Conservation (phyloP, 2,888 invertebrate species). For the Spodoptera exigua region DNA sequence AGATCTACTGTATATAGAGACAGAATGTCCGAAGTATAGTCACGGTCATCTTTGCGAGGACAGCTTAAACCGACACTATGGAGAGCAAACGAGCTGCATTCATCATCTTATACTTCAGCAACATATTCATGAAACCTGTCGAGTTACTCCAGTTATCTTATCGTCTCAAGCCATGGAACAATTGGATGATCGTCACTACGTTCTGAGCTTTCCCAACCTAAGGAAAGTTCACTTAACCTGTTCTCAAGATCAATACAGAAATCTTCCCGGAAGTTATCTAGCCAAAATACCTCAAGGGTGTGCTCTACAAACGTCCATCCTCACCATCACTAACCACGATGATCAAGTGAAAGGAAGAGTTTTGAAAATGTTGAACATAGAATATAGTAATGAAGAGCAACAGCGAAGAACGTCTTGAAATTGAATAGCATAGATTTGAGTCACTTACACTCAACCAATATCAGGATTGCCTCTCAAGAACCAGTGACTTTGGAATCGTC, state of each 20-base stretch:
- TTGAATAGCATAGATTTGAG: constrained; percentile 7
- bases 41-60: constrained; percentile 40
- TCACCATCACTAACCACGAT: constrained; percentile 9
- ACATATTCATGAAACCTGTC: not conserved
- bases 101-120: too few species aligned
- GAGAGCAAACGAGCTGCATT: too few species aligned
- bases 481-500: constrained; percentile 3
- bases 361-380: constrained; percentile 12
- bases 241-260: constrained; percentile 14
- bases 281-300: constrained; percentile 7
- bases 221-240: constrained; percentile 15
- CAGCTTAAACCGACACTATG: not conserved
- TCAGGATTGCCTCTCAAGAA: not conserved
- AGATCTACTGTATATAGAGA: constrained; percentile 40
- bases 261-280: constrained; percentile 8
- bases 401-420: constrained; percentile 4
- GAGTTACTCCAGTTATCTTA: constrained; percentile 1
- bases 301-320: constrained; percentile 5
- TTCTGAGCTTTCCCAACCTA: constrained; percentile 12
- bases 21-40: constrained; percentile 44
- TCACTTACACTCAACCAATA: constrained; percentile 6
- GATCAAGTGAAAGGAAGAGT: constrained; percentile 10
- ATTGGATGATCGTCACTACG: constrained; percentile 10
- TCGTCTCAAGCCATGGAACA: constrained; percentile 16
- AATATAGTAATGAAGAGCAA: not conserved